Evolutionary conservation across 2,113 vertebrate species (phyloP), one percentile per base, ranked within the genome.

Genomic region (Bambusicola thoracicus): DNA sequence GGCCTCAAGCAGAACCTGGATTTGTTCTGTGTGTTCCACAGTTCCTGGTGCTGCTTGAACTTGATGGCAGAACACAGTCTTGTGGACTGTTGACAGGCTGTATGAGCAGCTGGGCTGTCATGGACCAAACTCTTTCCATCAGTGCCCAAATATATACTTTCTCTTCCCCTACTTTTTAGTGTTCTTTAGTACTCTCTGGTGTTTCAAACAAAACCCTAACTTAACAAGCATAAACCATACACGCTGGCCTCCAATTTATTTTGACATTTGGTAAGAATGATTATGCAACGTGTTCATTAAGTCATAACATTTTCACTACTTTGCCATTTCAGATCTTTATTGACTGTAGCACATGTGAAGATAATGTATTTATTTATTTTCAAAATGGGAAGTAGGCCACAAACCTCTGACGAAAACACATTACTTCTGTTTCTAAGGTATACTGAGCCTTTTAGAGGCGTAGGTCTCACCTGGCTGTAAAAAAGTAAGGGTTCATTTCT

Each of bases 261-360:
- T 80, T 97, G 97, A 96, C 80, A 85, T 97, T 97, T 93, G 78
- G 87, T 89, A 79, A 95, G 90, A 93, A 87, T 96, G 88, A 94
- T 94, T 97, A 92, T 69, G 55, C 94, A 95, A 89, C 29, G 41
- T 69, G 81, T 93, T 97, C 89, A 63, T 96, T 74, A 92, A 69
- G 66, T 89, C 49, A 78, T 84, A 74, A 73, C 77, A 80, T 97
- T 97, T 97, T 97, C 3, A 3, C 88, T 87, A 48, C 78, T 92
- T 91, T 87, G 70, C 79, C 38, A 80, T 96, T 95, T 89, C 56
- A 86, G 77, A 51, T 84, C 69, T 58, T 96, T 97, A 95, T 69
- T 95, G 88, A 94, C 75, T 92, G 16, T 80, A 95, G 59, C 74
- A 94, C 51, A 94, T 94, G 73, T 4, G 70, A 94, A 96, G 96